Evolutionary conservation across 2,888 invertebrate species (phyloP).

Genomic region (Perithous albicinctus): DNA sequence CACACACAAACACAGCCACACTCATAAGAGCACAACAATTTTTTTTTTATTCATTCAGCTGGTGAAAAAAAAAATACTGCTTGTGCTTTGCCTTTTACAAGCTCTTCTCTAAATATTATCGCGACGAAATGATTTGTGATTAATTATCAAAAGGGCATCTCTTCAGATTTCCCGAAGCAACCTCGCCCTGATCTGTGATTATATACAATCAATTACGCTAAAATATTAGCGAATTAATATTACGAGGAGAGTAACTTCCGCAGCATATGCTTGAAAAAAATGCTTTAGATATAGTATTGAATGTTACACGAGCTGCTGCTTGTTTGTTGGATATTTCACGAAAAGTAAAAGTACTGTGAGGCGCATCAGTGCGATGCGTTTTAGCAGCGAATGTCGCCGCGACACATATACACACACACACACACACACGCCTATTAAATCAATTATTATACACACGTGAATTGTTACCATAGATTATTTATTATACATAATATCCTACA

Average conservation of each 20-base stretch:
- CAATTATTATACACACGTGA: slow-evolving; percentile 38
- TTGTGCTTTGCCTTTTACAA: slow-evolving; percentile 64
- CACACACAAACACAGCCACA: slow-evolving; percentile 9
- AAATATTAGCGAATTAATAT: slow-evolving; percentile 61
- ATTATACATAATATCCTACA: slow-evolving; percentile 42
- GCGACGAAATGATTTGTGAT: slow-evolving; percentile 9
- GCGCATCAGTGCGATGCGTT: slow-evolving; percentile 41
- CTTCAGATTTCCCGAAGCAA: slow-evolving; percentile 44
- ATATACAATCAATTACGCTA: background rate
- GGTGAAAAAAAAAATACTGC: slow-evolving; percentile 54
- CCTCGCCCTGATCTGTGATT: slow-evolving; percentile 29
- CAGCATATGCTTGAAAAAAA: slow-evolving; percentile 21
- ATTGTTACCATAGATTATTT: slow-evolving; percentile 30
- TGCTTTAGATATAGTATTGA: slow-evolving; percentile 42
- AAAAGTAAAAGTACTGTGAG: slow-evolving; percentile 17
- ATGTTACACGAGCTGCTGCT: slow-evolving; percentile 53
- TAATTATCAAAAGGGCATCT: background rate
- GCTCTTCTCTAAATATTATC: slow-evolving; percentile 72
- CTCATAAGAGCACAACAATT: slow-evolving; percentile 6
- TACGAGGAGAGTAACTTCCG: slow-evolving; percentile 65
- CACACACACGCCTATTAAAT: slow-evolving; percentile 48
- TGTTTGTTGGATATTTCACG: slow-evolving; percentile 45
- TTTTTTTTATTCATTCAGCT: slow-evolving; percentile 42
- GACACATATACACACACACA: slow-evolving; percentile 43
- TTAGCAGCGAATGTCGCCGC: slow-evolving; percentile 55